These are phyloP conservation scores for Prorops nasuta DNA, from an alignment of 1,140 invertebrate genomes.

Conservation along the genomic window DNA sequence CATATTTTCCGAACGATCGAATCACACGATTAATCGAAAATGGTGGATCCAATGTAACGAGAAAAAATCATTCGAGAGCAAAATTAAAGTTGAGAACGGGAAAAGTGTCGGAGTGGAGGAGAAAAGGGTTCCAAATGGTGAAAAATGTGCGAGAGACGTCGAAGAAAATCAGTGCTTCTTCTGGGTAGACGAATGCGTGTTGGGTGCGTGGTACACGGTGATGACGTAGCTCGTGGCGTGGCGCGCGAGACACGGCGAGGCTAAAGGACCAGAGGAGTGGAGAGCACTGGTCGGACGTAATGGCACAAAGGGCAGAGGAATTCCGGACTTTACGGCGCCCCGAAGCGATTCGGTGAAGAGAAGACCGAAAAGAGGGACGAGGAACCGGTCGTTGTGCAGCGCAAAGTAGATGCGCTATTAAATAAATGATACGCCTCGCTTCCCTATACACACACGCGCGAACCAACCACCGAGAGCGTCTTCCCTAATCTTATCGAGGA, in stretches of 20 bases:
- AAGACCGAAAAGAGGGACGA: no score
- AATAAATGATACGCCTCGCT: slow-evolving; percentile 22
- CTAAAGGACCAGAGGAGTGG: not conserved
- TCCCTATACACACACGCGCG: no score
- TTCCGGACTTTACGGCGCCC: slow-evolving; percentile 9
- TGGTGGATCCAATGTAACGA: no score
- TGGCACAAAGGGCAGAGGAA: slow-evolving; percentile 14
- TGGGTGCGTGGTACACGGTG: no score
- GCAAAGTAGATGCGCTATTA: slow-evolving; percentile 19
- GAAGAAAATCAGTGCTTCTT: no score
- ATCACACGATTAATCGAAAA: no score
- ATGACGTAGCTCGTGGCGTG: not conserved
- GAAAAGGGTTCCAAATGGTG: not conserved
- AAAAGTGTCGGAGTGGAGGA: not conserved
- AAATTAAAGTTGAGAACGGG: not conserved
- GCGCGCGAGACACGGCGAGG: not conserved
- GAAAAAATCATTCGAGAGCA: not conserved
- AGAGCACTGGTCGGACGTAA: no score
- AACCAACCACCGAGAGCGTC: no score
- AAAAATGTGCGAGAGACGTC: not conserved
- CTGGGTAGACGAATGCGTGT: no score
- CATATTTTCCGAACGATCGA: no score
- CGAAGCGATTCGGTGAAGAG: no score
- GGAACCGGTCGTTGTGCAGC: slow-evolving; percentile 18
- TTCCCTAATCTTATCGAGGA: no score